Conservation (phyloP, 2,113 vertebrate genomes). For the Dascyllus trimaculatus region DNA sequence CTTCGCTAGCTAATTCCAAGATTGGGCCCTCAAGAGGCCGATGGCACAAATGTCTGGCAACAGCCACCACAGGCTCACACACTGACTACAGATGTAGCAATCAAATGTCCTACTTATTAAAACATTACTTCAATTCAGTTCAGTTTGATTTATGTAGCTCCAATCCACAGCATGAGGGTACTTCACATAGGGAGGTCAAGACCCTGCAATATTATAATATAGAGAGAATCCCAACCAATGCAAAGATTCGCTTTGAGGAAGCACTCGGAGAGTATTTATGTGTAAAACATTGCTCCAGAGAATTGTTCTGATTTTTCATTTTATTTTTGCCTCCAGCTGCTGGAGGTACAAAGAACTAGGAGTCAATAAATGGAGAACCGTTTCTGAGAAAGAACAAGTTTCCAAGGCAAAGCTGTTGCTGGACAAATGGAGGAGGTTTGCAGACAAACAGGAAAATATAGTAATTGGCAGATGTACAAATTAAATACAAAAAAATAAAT, state of each 20-base stretch:
- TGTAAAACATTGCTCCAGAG: slow-evolving; percentile 4
- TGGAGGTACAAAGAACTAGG: neutral
- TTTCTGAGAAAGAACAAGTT: neutral
- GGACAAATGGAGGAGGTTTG: neutral
- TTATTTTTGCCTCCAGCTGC: neutral
- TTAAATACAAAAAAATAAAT: too few species aligned
- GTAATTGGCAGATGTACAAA: too few species aligned
- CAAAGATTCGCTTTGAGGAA: too few species aligned
- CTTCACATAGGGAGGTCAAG: neutral
- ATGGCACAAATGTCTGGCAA: slow-evolving; percentile 45
- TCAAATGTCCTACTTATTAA: slow-evolving; percentile 9
- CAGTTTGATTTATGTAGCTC: too few species aligned
- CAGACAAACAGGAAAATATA: too few species aligned
- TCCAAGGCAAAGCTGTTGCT: neutral
- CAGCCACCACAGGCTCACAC: slow-evolving; percentile 1
- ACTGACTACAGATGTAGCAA: slow-evolving; percentile 20
- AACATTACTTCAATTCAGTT: neutral
- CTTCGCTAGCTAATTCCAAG: slow-evolving; percentile 8
- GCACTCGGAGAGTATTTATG: neutral
- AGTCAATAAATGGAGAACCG: neutral
- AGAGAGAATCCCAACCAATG: neutral
- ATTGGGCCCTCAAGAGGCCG: slow-evolving; percentile 5
- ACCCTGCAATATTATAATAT: neutral
- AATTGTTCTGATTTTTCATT: neutral
- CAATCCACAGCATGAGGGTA: too few species aligned